Conservation (phyloP, 2,888 invertebrate species). For the Tromatobia lineatoria region DNA sequence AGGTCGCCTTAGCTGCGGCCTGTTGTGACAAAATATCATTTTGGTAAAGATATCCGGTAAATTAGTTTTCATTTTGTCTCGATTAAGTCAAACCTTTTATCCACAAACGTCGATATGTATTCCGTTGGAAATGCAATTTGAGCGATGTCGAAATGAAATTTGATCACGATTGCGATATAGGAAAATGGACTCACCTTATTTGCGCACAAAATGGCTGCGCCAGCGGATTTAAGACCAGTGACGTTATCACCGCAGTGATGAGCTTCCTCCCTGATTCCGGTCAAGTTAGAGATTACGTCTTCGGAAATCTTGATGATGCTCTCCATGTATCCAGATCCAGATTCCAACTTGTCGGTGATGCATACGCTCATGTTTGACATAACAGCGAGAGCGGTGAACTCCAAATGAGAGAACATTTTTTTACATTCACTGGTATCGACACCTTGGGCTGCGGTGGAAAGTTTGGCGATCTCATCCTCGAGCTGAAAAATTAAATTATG, state of each 20-base stretch:
- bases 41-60: neutral
- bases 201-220: conserved; percentile 67
- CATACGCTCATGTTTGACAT: conserved; percentile 65
- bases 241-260: conserved; percentile 60
- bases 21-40: conserved; percentile 19
- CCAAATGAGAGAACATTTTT: conserved; percentile 32
- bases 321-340: conserved; percentile 66
- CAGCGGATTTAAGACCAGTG: conserved; percentile 40
- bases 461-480: neutral
- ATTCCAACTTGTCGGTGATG: conserved; percentile 66
- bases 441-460: neutral
- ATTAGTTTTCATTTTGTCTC: too few relatives aligned
- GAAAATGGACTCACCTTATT: conserved; percentile 69
- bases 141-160: neutral
- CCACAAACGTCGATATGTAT: neutral
- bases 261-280: conserved; percentile 53
- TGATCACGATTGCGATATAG: neutral
- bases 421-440: conserved; percentile 49
- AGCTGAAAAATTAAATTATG: neutral
- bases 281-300: conserved; percentile 44
- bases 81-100: neutral
- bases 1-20: conserved; percentile 65
- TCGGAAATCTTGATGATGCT: conserved; percentile 60
- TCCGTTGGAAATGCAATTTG: too few relatives aligned
- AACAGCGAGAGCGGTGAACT: neutral